Base-by-base conservation (phyloP, 2,888 invertebrate species). In the Micropterix aruncella region DNA sequence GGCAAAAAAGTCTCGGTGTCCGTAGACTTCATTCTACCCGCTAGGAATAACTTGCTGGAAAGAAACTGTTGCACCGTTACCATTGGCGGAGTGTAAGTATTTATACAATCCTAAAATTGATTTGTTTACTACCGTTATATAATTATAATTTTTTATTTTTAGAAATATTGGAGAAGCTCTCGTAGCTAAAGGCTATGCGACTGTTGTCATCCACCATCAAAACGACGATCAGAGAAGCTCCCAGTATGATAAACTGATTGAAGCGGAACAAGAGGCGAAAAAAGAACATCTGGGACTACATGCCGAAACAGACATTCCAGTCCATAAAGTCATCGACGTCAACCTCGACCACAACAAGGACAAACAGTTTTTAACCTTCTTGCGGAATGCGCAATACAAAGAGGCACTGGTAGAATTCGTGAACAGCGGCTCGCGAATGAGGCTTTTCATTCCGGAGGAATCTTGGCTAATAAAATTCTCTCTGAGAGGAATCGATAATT, bases 381-480 rank as follows among this genome's bases (percentile, higher is more conserved):
- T 99, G 57, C 91, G 92, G 63, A 77, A 96, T 54, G 89, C 91
- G 5, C 83, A 90, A 46, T 82, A 87, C 51, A 83, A 87, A 40
- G 93, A 94, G 59, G 96, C 87, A 3, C 80, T 91, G 12, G 95
- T 96, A 2, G 99, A 99, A 61, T 99, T 95, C 61, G 92, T 99
- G 1, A 90, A 94, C 1, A 93, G 93, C 57, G 97, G 97, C 15
- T 95, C 97, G 0, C 78, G 99, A 40, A 71, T 97, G 57, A 79
- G 97, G 51, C 63, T 99, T 5, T 99, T 86, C 66, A 80, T 99
- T 52, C 92, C 95, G 2, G 92, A 93, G 62, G 95, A 71, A 46
- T 93, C 92, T 45, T 91, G 93, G 52, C 72, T 97, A 44, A 85
- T 97, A 44, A 97, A 96, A 3, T 93, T 99, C 73, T 74, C 99